Base-by-base conservation (phyloP, 2,888 invertebrate genomes). In the Thymelicus lineola region DNA sequence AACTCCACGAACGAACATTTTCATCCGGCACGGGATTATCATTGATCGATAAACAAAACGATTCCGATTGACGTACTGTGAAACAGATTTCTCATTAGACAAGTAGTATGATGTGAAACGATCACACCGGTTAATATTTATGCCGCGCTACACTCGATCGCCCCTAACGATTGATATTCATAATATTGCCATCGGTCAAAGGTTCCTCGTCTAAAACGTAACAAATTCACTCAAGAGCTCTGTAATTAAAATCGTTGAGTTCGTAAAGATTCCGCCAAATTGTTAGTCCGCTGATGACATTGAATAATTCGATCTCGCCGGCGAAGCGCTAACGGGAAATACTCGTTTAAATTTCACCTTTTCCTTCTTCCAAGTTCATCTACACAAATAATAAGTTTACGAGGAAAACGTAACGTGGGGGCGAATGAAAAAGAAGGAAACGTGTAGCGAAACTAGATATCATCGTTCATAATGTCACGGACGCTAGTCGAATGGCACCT, bases 1-100 rank as follows among this genome's bases (percentile, higher is more conserved):
- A 72, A 93, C 92, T 79, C 92, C 92, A 75, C 90, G 90, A 75
- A 81, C 89, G 80, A 91, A 92, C 92, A 93, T 91, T 86, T 87
- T 90, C 79, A 76, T 76, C 77, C 77, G 77, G 73, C 79, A 78
- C 79, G 36, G 70, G 65, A 65, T 70, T 55, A 65, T 45, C 70
- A 70, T 80, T 72, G 80, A 81, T 80, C 79, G 79, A 76, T 75
- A 75, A 75, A 75, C 71, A 75, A 75, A 74, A 36, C 65, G 64
- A 60, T 45, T 48, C 53, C 17, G 53, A 59, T 72, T 66, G 65
- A 62, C 71, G 72, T 75, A 77, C 84, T 86, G 82, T 71, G 78
- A 79, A 83, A 84, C 78, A 81, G 84, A 82, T 83, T 80, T 74
- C 73, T 68, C 77, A 80, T 86, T 79, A 82, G 82, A 78, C 76